These are phyloP conservation scores for Anomalospiza imberbis DNA, from an alignment of 2,797 vertebrate species.

Conservation along the genomic window DNA sequence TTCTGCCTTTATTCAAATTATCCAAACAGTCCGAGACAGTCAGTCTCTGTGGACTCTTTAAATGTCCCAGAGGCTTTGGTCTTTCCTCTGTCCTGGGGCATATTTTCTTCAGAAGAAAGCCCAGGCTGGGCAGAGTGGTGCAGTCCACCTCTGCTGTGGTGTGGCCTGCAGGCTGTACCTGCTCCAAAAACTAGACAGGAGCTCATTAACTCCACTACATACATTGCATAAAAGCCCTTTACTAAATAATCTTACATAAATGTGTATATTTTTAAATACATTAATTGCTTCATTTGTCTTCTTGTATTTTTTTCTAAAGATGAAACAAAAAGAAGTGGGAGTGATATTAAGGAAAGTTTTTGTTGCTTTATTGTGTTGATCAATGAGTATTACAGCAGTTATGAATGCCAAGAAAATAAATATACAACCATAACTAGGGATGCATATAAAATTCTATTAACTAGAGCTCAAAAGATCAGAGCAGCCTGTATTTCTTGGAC, in stretches of 20 bases:
- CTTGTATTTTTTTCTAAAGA: background rate
- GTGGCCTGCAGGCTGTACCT: background rate
- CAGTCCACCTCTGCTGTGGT: background rate
- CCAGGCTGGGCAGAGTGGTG: background rate
- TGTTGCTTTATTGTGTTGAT: background rate
- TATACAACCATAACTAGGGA: background rate
- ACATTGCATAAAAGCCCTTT: background rate
- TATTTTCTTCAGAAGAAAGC: background rate
- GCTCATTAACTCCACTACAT: background rate
- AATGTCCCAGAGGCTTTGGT: background rate
- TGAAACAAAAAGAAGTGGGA: background rate
- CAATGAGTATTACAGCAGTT: background rate
- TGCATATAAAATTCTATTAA: constrained; percentile 31
- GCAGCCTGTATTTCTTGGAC: constrained; percentile 32
- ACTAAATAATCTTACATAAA: background rate
- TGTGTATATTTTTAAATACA: background rate
- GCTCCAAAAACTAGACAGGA: background rate
- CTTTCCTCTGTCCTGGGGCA: background rate
- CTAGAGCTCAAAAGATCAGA: constrained; percentile 41
- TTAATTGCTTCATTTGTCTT: background rate
- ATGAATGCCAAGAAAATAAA: background rate
- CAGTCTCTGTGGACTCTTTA: background rate
- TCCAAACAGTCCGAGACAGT: background rate
- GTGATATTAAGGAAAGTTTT: background rate
- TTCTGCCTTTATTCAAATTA: background rate